Percentiles rank a stretch among this genome's conserved stretches.
phyloP scores from a whole-genome alignment of 2,113 vertebrate species.

The Ailurus styani region DNA sequence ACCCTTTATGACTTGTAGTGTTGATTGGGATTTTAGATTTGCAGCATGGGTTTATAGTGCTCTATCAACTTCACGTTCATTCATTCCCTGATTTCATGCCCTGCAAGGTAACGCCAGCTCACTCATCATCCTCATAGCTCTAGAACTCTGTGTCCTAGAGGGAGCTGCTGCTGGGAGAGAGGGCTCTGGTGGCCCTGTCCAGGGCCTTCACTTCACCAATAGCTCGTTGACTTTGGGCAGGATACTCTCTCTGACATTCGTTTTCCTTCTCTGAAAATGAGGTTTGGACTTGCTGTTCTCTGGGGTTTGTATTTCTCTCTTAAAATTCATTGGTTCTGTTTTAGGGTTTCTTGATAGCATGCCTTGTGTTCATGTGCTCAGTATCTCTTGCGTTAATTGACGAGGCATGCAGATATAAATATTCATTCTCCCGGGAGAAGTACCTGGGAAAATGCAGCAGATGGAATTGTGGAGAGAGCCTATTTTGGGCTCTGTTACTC shows the following conservation, averaged over 20 bases:
- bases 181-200: not conserved
- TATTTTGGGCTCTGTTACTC: slow-evolving; percentile 19
- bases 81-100: not conserved
- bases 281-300: slow-evolving; percentile 3
- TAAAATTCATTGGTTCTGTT: not conserved
- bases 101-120: not conserved
- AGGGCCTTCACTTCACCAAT: not conserved
- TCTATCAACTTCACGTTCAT: not conserved
- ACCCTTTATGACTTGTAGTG: not conserved
- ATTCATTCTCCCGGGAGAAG: not conserved
- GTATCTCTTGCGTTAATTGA: not conserved
- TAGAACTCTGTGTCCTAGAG: not conserved
- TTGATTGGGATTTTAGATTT: not conserved
- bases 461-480: slow-evolving; percentile 16
- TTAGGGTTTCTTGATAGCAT: slow-evolving; percentile 27
- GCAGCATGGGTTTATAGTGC: not conserved
- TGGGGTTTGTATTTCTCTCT: slow-evolving; percentile 11
- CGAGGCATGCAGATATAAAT: not conserved
- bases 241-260: not conserved
- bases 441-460: slow-evolving; percentile 49
- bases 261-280: not conserved
- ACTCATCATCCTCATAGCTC: not conserved
- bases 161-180: not conserved
- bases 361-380: slow-evolving; percentile 23
- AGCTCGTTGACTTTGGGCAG: not conserved